Evolutionary conservation across 2,888 invertebrate genomes (phyloP), one percentile per base, ranked within the genome.

Genomic region (Macrosiphum euphorbiae): DNA sequence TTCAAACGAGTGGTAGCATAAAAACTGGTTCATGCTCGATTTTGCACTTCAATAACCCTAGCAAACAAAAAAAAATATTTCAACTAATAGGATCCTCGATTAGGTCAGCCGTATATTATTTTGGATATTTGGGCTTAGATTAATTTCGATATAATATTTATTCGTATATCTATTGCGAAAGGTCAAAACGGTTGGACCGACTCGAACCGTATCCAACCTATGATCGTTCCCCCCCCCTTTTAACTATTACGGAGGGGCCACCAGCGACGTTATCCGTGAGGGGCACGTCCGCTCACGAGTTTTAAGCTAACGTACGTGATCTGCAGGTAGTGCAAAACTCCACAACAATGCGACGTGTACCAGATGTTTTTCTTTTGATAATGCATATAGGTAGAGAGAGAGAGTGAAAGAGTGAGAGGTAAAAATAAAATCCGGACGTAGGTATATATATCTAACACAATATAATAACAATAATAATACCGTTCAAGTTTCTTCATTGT

Each of bases 311-410:
- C 94, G 93, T 90, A 93, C 90, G 90, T 52, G 94, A 61, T 90
- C 28, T 20, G 90, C 90, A 94, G 90, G 86, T 94, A 94, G 90
- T 90, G 94, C 94, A 90, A 94, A 90, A 94, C 90, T 94, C 41
- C 50, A 50, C 94, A 94, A 94, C 94, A 94, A 94, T 94, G 78
- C 78, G 52, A 90, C 86, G 94, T 90, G 90, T 90, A 94, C 94
- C 94, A 94, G 94, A 94, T 94, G 94, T 94, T 94, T 93, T 93
- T 93, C 61, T 93, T 94, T 86, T 61, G 94, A 87, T 94, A 90
- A 94, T 90, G 85, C 85, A 26, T 84, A 85, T 85, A 91, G 52
- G 84, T 47, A 86, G 90, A 78, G 78, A 78, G 85, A 86, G 47
- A 92, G 50, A 78, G 89, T 52, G 84, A 50, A 84, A 85, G 85